Evolutionary conservation across 2,888 invertebrate genomes (phyloP), one percentile per base, ranked within the genome.

Genomic region (Meliscaeva auricollis): DNA sequence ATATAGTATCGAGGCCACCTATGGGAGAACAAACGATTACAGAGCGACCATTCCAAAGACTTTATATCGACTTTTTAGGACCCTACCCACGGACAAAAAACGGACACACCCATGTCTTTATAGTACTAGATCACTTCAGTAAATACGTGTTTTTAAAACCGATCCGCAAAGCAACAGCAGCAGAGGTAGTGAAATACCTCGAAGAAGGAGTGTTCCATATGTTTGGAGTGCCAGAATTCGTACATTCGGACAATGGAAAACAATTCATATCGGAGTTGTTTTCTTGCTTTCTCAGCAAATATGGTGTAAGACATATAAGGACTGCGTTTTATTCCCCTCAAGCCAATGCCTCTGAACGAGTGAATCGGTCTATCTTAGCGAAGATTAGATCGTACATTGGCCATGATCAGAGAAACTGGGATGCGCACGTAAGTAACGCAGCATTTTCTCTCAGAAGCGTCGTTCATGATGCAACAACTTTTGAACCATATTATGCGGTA

Each of bases 311-410:
- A 7, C 60, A 89, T 6, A 17, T 62, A 1, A 87, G 77, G 22
- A 89, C 87, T 22, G 83, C 88, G 0, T 52, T 72, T 11, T 90
- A 91, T 75, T 88, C 89, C n/a, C 90, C 91, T 0, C 91, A 91
- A 85, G 80, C 83, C 1, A 91, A 91, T 74, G 89, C 46, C 9
- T 46, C 46, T 0, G 46, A 46, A 20, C 7, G 17, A 17, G 46
- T 46, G 3, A 46, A 46, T 9, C 7, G 46, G 1, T 46, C 46
- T 17, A 17, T 46, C 1, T 38, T 38, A 38, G 38, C 38, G 3
- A 38, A 38, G 11, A 38, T 38, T 38, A 6, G 38, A 13, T 38
- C 38, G 0, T 38, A 38, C 9, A 38, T 38, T 11, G 38, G 9
- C 9, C 9, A 13, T 38, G 50, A 20, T 0, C 50, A 20, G 3